Conservation (phyloP, 2,888 invertebrate species). For the Dynastes hyllus region DNA sequence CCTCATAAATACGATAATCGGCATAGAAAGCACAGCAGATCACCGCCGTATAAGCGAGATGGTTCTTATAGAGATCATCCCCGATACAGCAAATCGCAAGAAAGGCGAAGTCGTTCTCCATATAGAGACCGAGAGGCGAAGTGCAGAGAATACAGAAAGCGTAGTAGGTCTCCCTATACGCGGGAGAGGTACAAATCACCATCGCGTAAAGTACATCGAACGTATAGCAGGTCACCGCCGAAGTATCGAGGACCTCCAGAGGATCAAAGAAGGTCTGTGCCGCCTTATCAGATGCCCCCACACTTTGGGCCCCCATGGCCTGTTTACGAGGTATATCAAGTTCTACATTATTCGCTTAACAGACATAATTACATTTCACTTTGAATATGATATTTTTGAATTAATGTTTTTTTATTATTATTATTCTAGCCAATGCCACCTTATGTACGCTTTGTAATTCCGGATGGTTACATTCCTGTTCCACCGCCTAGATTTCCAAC, state of each 20-base stretch:
- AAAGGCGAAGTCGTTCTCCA: constrained; percentile 38
- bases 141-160: constrained; percentile 41
- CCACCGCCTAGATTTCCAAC: constrained; percentile 26
- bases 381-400: neutral
- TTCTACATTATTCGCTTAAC: neutral
- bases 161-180: constrained; percentile 38
- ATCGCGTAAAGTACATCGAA: constrained; percentile 26
- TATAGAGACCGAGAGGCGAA: constrained; percentile 16
- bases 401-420: neutral
- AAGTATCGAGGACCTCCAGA: constrained; percentile 17
- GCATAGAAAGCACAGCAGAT: constrained; percentile 33
- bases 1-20: constrained; percentile 33
- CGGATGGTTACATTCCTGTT: constrained; percentile 21
- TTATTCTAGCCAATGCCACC: constrained; percentile 29
- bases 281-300: constrained; percentile 28
- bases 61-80: constrained; percentile 11
- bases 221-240: constrained; percentile 40
- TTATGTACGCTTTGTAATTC: constrained; percentile 21
- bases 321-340: constrained; percentile 20
- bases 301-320: constrained; percentile 31
- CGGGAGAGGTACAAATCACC: constrained; percentile 46
- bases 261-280: constrained; percentile 20
- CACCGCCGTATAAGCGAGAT: constrained; percentile 30
- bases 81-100: constrained; percentile 15
- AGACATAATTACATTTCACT: neutral